phyloP scores from a whole-genome alignment of 2,888 invertebrate species.

The Nymphalis polychloros region DNA sequence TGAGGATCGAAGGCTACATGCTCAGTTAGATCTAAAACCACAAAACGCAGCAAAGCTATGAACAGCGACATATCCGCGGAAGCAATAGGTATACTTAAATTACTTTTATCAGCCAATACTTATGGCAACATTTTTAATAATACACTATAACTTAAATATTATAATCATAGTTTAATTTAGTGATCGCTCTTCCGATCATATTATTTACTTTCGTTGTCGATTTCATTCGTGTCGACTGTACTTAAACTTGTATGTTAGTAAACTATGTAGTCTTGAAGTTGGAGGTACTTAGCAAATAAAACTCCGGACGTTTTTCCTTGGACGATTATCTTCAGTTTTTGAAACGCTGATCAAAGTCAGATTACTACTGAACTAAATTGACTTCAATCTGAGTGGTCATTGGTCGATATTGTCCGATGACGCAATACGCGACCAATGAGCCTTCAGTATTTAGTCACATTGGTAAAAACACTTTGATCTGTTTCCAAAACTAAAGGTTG shows the following conservation, averaged over 20 bases:
- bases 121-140: conserved; percentile 12
- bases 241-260: conserved; percentile 10
- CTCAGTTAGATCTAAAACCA: neutral
- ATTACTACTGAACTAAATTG: too few relatives aligned
- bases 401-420: too few relatives aligned
- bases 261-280: neutral
- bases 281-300: conserved; percentile 1
- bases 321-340: neutral
- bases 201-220: too few relatives aligned
- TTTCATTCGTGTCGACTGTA: conserved; percentile 14
- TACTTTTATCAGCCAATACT: conserved; percentile 8
- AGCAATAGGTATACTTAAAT: conserved; percentile 16
- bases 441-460: too few relatives aligned
- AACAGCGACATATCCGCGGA: conserved; percentile 14
- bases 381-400: too few relatives aligned
- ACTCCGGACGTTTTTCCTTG: neutral
- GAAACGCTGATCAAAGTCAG: too few relatives aligned
- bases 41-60: neutral
- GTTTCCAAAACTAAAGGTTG: too few relatives aligned
- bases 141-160: conserved; percentile 11
- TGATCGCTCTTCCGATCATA: conserved; percentile 8
- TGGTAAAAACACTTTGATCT: too few relatives aligned
- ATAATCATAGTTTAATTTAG: conserved; percentile 30
- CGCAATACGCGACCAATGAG: too few relatives aligned
- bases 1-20: neutral